Conservation (phyloP, 2,113 vertebrate species). For the Sebastes fasciatus region DNA sequence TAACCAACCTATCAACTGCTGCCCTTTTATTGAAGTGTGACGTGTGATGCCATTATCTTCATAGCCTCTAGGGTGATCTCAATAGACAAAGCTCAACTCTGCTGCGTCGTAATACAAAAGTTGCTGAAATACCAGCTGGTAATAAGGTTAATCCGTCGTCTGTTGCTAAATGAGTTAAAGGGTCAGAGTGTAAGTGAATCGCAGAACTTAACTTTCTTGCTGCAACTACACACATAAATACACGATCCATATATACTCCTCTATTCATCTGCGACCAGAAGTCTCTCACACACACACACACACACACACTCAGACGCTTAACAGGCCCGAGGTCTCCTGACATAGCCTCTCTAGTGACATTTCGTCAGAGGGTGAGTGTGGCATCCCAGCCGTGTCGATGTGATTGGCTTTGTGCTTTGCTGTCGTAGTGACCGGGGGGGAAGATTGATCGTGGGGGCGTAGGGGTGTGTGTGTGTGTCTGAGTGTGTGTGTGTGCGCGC, state of each 20-base stretch:
- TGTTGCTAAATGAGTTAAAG: conserved; percentile 29
- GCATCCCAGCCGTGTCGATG: conserved; percentile 62
- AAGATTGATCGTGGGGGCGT: conserved; percentile 74
- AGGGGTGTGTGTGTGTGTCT: conserved; percentile 9
- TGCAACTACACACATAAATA: conserved; percentile 27
- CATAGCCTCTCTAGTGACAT: conserved; percentile 74
- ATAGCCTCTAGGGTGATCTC: conserved; percentile 18
- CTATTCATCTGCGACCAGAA: conserved; percentile 13
- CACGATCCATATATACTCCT: conserved; percentile 2
- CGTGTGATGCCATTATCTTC: conserved; percentile 34
- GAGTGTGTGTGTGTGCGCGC: conserved; percentile 28
- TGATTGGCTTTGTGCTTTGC: conserved; percentile 79
- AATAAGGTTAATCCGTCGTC: conserved; percentile 39
- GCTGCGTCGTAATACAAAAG: conserved; percentile 18
- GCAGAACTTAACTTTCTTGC: conserved; percentile 33
- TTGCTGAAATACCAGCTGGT: conserved; percentile 48
- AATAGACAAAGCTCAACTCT: conserved; percentile 39
- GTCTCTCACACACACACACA: neutral
- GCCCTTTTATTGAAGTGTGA: conserved; percentile 34
- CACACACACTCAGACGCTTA: conserved; percentile 26
- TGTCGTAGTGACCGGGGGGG: conserved; percentile 57
- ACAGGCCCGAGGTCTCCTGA: conserved; percentile 61
- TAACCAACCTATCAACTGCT: conserved; percentile 35
- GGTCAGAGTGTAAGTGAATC: conserved; percentile 11
- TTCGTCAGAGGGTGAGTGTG: conserved; percentile 74